These are phyloP conservation scores for Dicranocentrus wangi DNA, from an alignment of 2,888 invertebrate genomes.

Conservation along the genomic window DNA sequence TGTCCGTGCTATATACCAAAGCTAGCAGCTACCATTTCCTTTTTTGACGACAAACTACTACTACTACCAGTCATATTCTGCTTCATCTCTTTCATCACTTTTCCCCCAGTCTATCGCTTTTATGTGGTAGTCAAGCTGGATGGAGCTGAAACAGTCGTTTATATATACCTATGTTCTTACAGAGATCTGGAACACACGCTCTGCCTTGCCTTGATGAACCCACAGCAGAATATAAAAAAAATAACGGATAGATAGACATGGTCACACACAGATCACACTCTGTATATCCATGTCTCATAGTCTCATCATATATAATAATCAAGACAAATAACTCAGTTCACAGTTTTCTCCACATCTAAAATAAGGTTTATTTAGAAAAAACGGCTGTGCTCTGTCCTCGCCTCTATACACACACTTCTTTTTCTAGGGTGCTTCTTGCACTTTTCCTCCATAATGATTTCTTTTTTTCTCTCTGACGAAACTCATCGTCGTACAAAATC, in stretches of 20 bases:
- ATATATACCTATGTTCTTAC: no score
- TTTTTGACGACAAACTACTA: not conserved
- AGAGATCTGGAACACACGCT: not conserved
- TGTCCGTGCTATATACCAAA: slow-evolving; percentile 4
- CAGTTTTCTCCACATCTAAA: slow-evolving; percentile 19
- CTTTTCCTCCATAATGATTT: no score
- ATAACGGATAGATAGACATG: no score
- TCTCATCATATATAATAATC: slow-evolving; percentile 39
- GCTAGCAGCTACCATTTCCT: not conserved
- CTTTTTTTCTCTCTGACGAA: no score
- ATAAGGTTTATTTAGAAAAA: slow-evolving; percentile 21
- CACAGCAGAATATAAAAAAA: no score
- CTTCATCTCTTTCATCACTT: slow-evolving; percentile 52
- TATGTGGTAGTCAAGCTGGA: no score
- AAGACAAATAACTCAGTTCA: slow-evolving; percentile 50
- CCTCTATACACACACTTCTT: not conserved
- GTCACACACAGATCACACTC: no score
- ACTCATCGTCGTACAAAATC: no score
- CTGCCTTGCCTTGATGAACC: not conserved
- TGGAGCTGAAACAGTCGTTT: no score
- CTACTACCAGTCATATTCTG: slow-evolving; percentile 28
- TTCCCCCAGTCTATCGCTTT: slow-evolving; percentile 20
- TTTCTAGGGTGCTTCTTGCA: no score
- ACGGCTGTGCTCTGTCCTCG: slow-evolving; percentile 1
- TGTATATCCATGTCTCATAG: no score